phyloP scores from a whole-genome alignment of 2,113 vertebrate genomes.

The Ailuropoda melanoleuca region DNA sequence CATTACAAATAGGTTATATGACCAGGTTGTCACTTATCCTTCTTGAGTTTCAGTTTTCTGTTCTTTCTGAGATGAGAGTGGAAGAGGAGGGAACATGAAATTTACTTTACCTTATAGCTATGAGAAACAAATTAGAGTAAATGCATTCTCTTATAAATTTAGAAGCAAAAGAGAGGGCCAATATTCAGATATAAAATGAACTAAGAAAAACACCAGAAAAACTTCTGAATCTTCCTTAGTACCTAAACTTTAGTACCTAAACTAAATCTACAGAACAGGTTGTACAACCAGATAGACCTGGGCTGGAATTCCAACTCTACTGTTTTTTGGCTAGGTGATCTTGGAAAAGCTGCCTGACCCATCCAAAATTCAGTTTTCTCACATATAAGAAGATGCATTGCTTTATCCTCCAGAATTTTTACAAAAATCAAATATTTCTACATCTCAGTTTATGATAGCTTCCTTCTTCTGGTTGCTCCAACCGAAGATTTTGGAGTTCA shows the following conservation, averaged over 20 bases:
- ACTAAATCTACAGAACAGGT: background rate
- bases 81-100: background rate
- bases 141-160: background rate
- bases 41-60: background rate
- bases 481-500: background rate
- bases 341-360: background rate
- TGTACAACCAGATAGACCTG: background rate
- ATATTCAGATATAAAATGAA: background rate
- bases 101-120: background rate
- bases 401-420: background rate
- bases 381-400: background rate
- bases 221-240: background rate
- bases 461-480: background rate
- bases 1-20: background rate
- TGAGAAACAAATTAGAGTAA: background rate
- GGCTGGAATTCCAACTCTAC: background rate
- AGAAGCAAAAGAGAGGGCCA: background rate
- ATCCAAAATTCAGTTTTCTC: background rate
- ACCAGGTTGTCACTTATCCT: background rate
- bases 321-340: background rate
- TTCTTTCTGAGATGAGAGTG: background rate
- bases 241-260: background rate
- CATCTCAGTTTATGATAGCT: background rate
- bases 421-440: background rate
- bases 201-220: background rate